Base-by-base conservation (phyloP, 1,140 invertebrate genomes). In the Aricia agestis region DNA sequence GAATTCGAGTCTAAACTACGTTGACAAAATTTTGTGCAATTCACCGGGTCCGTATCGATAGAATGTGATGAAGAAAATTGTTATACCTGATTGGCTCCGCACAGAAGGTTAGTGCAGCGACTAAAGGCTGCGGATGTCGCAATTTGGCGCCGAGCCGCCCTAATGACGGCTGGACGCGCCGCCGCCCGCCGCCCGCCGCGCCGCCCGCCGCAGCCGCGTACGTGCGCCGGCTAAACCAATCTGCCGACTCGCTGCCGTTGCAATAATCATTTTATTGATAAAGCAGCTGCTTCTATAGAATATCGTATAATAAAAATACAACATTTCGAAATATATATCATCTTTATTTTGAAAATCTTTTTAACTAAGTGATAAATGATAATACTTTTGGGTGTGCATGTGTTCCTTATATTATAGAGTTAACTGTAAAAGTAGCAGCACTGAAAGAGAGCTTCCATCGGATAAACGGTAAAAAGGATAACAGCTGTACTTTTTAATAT, bases 71-170 rank as follows among this genome's bases (percentile, higher is more conserved):
- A 25, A 63, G 59, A 63, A 63, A 63, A 63, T 63, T 63, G 59
- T 63, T 69, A 61, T 69, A 61, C 68, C 31, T 69, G 68, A 69
- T 69, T 69, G 68, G 68, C 52, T 68, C 57, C 57, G 68, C 57
- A 61, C 68, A 69, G 68, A 69, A n/a, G 68, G 68, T 69, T 70
- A 77, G 75, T 72, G 71, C 71, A 75, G 72, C 72, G 66, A 71
- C 71, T 71, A 76, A 78, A 83, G 79, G 78, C 81, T 80, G 86
- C 84, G 86, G 84, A 85, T 82, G 78, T 86, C 78, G 85, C 80
- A 86, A 86, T 89, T 89, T 89, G 83, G 85, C 83, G 80, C 74
- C 77, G 81, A 79, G 81, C 81, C 78, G 78, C 83, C 78, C 80
- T 87, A 86, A 86, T 82, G 84, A 87, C 74, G 84, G 76, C 74